Evolutionary conservation across 1,140 invertebrate genomes (phyloP), one percentile per base, ranked within the genome.

Genomic region (Pogonognathellus flavescens): DNA sequence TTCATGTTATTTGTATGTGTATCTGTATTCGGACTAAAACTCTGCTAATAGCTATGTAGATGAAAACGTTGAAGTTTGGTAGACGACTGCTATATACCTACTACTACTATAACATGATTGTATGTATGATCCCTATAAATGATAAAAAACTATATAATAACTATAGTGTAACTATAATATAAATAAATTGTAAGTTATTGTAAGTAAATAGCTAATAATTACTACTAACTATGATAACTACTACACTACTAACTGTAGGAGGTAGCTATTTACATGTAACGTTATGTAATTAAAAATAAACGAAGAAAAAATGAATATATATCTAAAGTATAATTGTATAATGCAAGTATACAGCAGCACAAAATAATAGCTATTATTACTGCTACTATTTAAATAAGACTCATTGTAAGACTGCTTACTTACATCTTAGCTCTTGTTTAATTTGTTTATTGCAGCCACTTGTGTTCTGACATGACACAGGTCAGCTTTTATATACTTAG

Each of bases 361-460:
- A 76, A 76, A 76, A 76, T 49, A 76, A 31, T 76, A 76, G 70
- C 70, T 76, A 76, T 25, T 66, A 66, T 31, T 76, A 76, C 70
- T 76, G 70, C 70, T 76, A 76, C 31, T 76, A 76, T 76, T n/a
- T 76, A 76, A 76, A 76, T 76, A 76, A 76, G 70, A 76, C 70
- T 76, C 70, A 76, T 76, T 31, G 70, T 76, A 76, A 76, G 70
- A 76, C 70, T 76, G 70, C 70, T 76, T 76, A 76, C 70, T 76
- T 76, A 76, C 70, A 76, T 76, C 70, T 76, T 76, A 76, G 70
- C 70, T 76, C 70, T 25, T 76, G 70, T 76, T 76, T 76, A 76
- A 76, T 76, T 76, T 76, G 70, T 76, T 76, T 76, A 76, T 76
- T 76, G 70, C 70, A 76, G 70, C 70, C 70, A 76, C 70, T 76